Conservation (phyloP, 2,113 vertebrate species). For the Melanerpes aurifrons region DNA sequence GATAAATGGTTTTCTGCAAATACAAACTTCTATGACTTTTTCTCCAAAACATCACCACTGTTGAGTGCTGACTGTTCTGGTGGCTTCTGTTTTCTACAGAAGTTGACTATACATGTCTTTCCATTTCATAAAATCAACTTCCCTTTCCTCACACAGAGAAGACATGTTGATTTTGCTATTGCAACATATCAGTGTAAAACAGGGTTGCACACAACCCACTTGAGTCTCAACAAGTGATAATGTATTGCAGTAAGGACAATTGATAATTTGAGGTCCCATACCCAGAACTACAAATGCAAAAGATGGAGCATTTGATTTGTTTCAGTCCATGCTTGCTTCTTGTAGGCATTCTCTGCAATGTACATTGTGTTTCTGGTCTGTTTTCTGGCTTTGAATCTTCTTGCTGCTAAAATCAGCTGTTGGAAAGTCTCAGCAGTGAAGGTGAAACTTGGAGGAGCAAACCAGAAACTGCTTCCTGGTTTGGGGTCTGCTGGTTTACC, state of each 20-base stretch:
- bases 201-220: accelerated
- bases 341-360: neutral
- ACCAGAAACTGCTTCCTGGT: neutral
- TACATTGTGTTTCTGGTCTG: neutral
- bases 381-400: neutral
- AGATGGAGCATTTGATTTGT: neutral
- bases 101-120: neutral
- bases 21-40: accelerated
- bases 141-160: neutral
- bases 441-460: neutral
- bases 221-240: neutral
- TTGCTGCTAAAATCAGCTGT: neutral
- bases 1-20: neutral
- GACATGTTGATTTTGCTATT: neutral
- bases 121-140: neutral
- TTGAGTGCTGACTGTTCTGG: neutral
- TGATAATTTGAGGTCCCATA: neutral
- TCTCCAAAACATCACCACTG: neutral
- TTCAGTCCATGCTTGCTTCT: neutral
- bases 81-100: neutral
- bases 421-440: neutral
- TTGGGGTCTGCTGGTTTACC: neutral
- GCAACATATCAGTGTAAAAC: neutral
- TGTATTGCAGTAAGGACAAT: neutral
- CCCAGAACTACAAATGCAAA: neutral